Base-by-base conservation (phyloP, 2,797 vertebrate species). In the Numenius phaeopus region DNA sequence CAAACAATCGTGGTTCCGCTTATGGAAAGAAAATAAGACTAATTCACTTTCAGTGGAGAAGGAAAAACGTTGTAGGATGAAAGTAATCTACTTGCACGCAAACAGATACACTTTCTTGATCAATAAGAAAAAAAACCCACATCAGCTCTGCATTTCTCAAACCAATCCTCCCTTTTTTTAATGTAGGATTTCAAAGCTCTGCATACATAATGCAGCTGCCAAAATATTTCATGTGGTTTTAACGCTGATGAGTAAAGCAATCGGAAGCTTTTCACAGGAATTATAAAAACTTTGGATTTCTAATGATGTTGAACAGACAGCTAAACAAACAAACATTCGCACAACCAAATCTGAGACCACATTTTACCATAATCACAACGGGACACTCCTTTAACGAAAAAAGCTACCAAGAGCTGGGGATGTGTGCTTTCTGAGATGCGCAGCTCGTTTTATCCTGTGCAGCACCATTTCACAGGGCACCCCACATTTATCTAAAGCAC, bases 381-480 rank as follows among this genome's bases (percentile, higher is more conserved):
- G 57, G 85, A 67, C 8, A n/a, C n/a, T 67, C 47, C 55, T 97
- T 67, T 85, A 66, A 89, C 0, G 7, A 82, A 71, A 34, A 71
- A 90, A 78, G 20, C 70, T 37, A 76, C 59, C 32, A 39, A 85
- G 89, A 95, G 23, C 29, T 64, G 69, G 86, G 58, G 93, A 46
- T 42, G 20, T 5, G 40, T 1, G 40, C 83, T 84, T 59, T 70
- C 50, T 23, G n/a, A 95, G 90, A 87, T 7, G 65, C 83, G 78
- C 3, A 22, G 93, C 52, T 97, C 26, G 2, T 95, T 97, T 90
- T 93, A 90, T 39, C 67, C 54, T 26, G 73, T 66, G 79, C 54
- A 90, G 94, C 92, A 83, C 80, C 89, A 65, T 94, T 97, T 96
- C 95, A 61, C 91, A 73, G 91, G 78, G 79, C 92, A 70, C 65